Evolutionary conservation across 2,797 vertebrate genomes (phyloP), one percentile per base, ranked within the genome.

Genomic region (Brachyrhaphis roseni): DNA sequence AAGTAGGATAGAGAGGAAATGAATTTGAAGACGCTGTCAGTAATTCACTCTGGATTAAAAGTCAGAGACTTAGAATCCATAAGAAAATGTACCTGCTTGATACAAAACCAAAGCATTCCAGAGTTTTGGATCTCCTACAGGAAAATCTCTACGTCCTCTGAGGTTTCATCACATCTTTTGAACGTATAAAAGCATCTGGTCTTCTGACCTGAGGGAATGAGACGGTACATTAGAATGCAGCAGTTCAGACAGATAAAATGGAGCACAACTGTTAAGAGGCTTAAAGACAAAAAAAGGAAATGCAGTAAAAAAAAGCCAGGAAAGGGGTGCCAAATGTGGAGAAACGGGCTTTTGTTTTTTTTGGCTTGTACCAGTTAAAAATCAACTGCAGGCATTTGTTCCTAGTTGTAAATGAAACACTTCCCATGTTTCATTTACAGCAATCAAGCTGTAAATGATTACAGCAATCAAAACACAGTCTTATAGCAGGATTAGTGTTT

Each of bases 201-300:
- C 6, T 46, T n/a, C 41, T 28, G 70, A 78, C 77, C 28, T 57
- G 64, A 71, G 77, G 45, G 68, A 78, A 72, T 0, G 12, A 45
- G 68, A 59, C 18, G 1, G 28, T 8, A 72, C 53, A 15, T 78
- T 72, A 45, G 41, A 55, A n/a, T 72, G 68, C 23, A 78, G 43
- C 20, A 11, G 68, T 34, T 57, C 77, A 46, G n/a, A 46, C 41
- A 46, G 68, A 43, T 57, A 55, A 72, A 78, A 72, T 0, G 20
- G 28, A 55, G 41, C 68, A 20, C 41, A 47, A n/a, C 51, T 45
- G 34, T 34, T 78, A 72, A 73, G 53, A 70, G 76, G 68, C 41
- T 71, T 71, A 71, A 71, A 71, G 11, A 28, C 43, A 71, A 71
- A 70, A 68, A 28, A 46, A 43, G 39, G 28, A 62, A 71, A 45